Base-by-base conservation (phyloP, 2,113 vertebrate genomes). In the Cettia cetti region DNA sequence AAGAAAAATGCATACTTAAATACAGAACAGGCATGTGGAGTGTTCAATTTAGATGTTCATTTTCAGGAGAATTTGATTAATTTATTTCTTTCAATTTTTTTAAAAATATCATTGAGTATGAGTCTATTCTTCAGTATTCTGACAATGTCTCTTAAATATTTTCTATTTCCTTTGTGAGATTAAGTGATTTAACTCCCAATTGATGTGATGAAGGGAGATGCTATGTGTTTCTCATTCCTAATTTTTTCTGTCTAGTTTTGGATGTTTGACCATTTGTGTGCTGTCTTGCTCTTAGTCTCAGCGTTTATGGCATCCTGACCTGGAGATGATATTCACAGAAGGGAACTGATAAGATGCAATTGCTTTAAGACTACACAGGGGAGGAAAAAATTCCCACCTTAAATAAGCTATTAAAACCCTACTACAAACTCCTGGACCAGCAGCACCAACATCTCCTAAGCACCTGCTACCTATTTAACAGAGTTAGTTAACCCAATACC, bases 331-430 rank as follows among this genome's bases (percentile, higher is more conserved):
- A 74, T 22, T 75, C 21, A 54, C 11, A 65, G 13, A 84, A 74
- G 13, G 23, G 12, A 81, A 80, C 8, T 21, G 40, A 13, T 80
- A 69, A 75, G 3, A 13, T 60, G n/a, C 10, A 82, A 53, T 15
- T 72, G n/a, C 42, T 76, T 85, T 65, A 75, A 89, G 72, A 92
- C 11, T 54, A 40, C 10, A 59, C 2, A 8, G 10, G 12, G 15
- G 11, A 35, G 11, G 11, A 2, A 39, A 60, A 53, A 47, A 45
- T 0, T 0, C 12, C 27, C 13, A 26, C 9, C 33, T 66, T 50
- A 92, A 87, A 64, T 54, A 92, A 72, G 6, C 24, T 69, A 33
- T 49, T 45, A 56, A 81, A 89, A 59, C 6, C 20, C 12, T 40
- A 53, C 7, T 35, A 49, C 16, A 82, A 64, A 76, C 19, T 78